Conservation (phyloP, 2,113 vertebrate species). For the Myiagra hebetior region DNA sequence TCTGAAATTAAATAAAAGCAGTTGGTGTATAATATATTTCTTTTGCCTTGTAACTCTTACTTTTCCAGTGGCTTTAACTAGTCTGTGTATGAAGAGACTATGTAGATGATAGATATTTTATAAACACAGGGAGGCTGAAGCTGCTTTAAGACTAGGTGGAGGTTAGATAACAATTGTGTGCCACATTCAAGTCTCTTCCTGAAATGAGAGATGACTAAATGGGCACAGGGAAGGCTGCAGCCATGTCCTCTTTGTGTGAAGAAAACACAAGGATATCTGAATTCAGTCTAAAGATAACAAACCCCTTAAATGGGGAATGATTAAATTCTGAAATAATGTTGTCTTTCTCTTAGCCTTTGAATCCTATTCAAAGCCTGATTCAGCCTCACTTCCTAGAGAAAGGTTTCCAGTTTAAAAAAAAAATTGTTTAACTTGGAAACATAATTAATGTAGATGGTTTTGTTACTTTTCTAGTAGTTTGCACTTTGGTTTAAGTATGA, state of each 20-base stretch:
- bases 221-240: not conserved
- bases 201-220: not conserved
- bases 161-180: not conserved
- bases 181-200: not conserved
- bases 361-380: not conserved
- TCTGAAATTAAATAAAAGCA: constrained; percentile 78
- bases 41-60: constrained; percentile 68
- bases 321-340: not conserved
- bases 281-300: not conserved
- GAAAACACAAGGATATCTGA: not conserved
- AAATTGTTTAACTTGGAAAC: not conserved
- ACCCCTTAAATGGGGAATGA: not conserved
- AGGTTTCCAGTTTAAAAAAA: not conserved
- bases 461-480: not conserved
- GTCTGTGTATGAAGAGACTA: not conserved
- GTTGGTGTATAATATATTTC: constrained; percentile 77
- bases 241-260: not conserved
- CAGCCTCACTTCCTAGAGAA: not conserved
- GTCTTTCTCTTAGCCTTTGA: not conserved
- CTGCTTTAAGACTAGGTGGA: not conserved
- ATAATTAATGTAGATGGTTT: not conserved
- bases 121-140: not conserved
- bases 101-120: not conserved
- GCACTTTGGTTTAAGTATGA: not conserved
- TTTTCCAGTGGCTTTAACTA: constrained; percentile 53